Evolutionary conservation across 2,113 vertebrate genomes (phyloP).

Genomic region (Trinectes maculatus): DNA sequence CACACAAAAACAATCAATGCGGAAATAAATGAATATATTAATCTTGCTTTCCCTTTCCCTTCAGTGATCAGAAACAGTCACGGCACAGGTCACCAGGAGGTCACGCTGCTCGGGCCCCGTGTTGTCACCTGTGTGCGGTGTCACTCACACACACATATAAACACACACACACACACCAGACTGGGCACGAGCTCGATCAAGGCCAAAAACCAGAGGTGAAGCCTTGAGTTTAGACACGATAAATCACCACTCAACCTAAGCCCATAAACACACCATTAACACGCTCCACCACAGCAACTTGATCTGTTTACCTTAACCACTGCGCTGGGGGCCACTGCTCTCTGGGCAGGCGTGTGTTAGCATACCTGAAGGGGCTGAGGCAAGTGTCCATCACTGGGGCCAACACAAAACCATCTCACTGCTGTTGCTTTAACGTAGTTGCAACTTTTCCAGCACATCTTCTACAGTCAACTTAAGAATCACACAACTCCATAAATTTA

Average conservation of each 20-base stretch:
- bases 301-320: slow-evolving; percentile 68
- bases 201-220: slow-evolving; percentile 36
- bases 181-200: slow-evolving; percentile 22
- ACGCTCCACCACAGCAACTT: slow-evolving; percentile 63
- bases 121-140: slow-evolving; percentile 43
- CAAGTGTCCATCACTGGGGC: slow-evolving; percentile 26
- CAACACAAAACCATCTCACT: not conserved
- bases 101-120: slow-evolving; percentile 27
- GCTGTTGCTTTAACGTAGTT: not conserved
- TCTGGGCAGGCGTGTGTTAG: slow-evolving; percentile 41
- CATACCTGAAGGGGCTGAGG: slow-evolving; percentile 41
- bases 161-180: slow-evolving; percentile 9
- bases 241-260: slow-evolving; percentile 74
- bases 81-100: slow-evolving; percentile 49
- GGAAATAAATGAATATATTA: slow-evolving; percentile 2
- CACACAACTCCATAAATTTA: slow-evolving; percentile 8
- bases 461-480: not conserved
- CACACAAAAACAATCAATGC: slow-evolving; percentile 36
- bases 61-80: slow-evolving; percentile 9
- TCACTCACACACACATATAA: slow-evolving; percentile 10
- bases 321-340: slow-evolving; percentile 33
- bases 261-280: slow-evolving; percentile 80
- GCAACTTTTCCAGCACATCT: slow-evolving; percentile 21
- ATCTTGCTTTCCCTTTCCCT: slow-evolving; percentile 19
- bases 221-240: slow-evolving; percentile 59